Evolutionary conservation across 2,797 vertebrate species (phyloP).

Genomic region (Microctenopoma stevenorrisi): DNA sequence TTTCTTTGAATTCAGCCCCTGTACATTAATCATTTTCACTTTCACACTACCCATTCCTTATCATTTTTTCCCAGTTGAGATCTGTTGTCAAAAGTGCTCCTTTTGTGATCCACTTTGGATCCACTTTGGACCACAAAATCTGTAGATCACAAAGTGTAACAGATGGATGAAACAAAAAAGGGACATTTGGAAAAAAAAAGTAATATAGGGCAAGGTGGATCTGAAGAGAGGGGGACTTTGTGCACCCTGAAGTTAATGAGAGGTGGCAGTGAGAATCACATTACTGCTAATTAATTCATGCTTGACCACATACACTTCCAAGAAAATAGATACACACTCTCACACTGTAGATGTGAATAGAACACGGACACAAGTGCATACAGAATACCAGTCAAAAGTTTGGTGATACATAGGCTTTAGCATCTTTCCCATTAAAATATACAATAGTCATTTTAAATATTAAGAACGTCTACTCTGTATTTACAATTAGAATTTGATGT

Average conservation of each 20-base stretch:
- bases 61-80: no score
- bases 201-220: conserved; percentile 18
- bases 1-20: no score
- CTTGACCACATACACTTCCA: conserved; percentile 74
- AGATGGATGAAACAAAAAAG: conserved; percentile 12
- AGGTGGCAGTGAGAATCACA: conserved; percentile 77
- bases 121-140: no score
- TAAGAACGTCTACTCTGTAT: no score
- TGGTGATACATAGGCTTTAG: no score
- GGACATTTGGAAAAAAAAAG: conserved; percentile 16
- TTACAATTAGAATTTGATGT: no score
- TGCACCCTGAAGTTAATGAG: conserved; percentile 68
- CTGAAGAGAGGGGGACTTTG: conserved; percentile 27
- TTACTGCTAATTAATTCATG: conserved; percentile 79
- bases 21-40: no score
- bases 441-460: no score
- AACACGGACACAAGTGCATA: conserved; percentile 6
- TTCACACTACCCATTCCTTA: no score
- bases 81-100: no score
- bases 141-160: conserved; percentile 1
- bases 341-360: conserved; percentile 27
- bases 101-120: no score
- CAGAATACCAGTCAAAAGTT: background rate
- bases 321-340: conserved; percentile 57
- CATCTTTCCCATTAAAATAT: no score